Base-by-base conservation (phyloP, 2,888 invertebrate genomes). In the Harmothoe impar region DNA sequence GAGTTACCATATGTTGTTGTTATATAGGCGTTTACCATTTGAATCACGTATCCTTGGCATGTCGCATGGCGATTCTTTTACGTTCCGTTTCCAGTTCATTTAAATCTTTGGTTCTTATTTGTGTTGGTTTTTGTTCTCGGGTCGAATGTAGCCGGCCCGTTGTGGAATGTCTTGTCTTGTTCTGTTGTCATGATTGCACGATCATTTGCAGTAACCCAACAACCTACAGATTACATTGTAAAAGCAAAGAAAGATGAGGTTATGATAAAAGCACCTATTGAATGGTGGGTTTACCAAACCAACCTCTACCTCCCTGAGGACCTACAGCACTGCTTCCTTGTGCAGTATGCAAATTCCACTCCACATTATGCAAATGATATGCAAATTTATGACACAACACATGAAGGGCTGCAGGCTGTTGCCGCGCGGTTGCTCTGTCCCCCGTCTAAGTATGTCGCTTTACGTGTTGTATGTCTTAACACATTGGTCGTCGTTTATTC, bases 331-430 rank as follows among this genome's bases (percentile, higher is more conserved):
- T 43, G 43, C 43, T 43, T 43, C 43, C 43, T 10, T 43, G 10
- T 3, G 43, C 43, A 43, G 43, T 43, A 43, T 43, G 10, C 43
- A 43, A 7, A 43, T 43, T 43, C 5, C 62, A n/a, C 7, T 5
- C 3, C n/a, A n/a, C 81, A 81, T 20, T 15, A 23, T 54, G 86
- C 86, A 86, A 86, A 86, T 86, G 86, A 86, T 86, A 54, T 86
- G 52, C 81, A 81, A 33, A 81, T 62, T 62, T 62, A 78, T 86
- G 86, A 86, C 86, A 86, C 86, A 86, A 86, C 86, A 86, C 15
- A 86, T 86, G 86, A 86, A 86, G 86, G 86, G 86, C 35, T 78
- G 31, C 78, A 15, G 77, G 77, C 17, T 25, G 31, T 31, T n/a
- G 25, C 29, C 31, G 17, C 77, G 10, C 31, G 25, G 77, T 81